Conservation (phyloP, 2,888 invertebrate species). For the Taenaris catops region DNA sequence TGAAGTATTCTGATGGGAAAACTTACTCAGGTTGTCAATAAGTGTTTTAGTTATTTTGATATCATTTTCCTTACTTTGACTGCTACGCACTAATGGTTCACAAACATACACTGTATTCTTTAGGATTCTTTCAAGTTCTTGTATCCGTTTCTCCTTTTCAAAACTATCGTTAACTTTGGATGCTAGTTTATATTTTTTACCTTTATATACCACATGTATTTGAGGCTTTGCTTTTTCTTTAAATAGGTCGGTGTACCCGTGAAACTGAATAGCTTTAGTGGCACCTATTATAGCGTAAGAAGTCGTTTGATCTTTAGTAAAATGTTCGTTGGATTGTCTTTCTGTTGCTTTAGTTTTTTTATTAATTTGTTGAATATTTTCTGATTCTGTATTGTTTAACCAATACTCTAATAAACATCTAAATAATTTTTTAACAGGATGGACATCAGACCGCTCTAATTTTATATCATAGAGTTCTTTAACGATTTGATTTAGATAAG, state of each 20-base stretch:
- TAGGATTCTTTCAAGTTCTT: slow-evolving; percentile 53
- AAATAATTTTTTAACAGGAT: slow-evolving; percentile 53
- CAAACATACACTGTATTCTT: slow-evolving; percentile 59
- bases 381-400: slow-evolving; percentile 42
- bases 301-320: slow-evolving; percentile 46
- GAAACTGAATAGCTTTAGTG: slow-evolving; percentile 47
- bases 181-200: slow-evolving; percentile 18
- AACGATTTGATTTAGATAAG: slow-evolving; percentile 44
- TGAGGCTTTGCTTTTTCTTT: slow-evolving; percentile 19
- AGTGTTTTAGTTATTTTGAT: slow-evolving; percentile 53
- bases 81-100: slow-evolving; percentile 36
- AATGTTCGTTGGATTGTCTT: slow-evolving; percentile 42
- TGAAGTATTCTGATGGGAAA: slow-evolving; percentile 25
- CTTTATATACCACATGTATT: slow-evolving; percentile 16
- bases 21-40: slow-evolving; percentile 43
- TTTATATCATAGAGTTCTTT: slow-evolving; percentile 48
- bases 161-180: slow-evolving; percentile 34
- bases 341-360: slow-evolving; percentile 38
- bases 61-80: slow-evolving; percentile 42
- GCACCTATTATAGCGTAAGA: slow-evolving; percentile 37
- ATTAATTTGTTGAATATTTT: slow-evolving; percentile 34
- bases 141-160: slow-evolving; percentile 50
- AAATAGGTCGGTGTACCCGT: slow-evolving; percentile 31
- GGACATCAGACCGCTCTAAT: slow-evolving; percentile 29
- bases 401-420: slow-evolving; percentile 55